These are phyloP conservation scores for Punctoribates punctum DNA, from an alignment of 2,888 invertebrate genomes.

Conservation along the genomic window DNA sequence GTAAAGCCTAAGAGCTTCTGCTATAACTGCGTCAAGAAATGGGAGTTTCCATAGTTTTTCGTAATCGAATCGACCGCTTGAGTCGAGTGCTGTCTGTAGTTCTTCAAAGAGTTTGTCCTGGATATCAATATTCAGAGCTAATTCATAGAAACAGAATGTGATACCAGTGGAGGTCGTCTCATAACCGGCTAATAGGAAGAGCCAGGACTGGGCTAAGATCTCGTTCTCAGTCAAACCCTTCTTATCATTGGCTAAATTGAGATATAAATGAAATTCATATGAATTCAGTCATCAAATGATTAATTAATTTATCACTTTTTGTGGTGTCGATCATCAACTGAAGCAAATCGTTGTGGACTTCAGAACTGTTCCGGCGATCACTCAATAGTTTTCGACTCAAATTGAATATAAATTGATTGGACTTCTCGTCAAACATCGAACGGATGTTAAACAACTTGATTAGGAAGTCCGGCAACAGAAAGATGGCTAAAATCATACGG, in stretches of 20 bases:
- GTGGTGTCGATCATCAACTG: not conserved
- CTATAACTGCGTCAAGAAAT: slow-evolving; percentile 44
- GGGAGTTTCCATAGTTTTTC: not conserved
- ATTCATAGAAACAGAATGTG: slow-evolving; percentile 59
- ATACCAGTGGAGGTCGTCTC: slow-evolving; percentile 64
- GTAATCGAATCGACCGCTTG: not conserved
- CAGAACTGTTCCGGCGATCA: not conserved
- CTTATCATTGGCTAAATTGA: not conserved
- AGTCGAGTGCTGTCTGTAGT: not conserved
- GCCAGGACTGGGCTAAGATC: slow-evolving; percentile 57
- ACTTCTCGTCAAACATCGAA: not conserved
- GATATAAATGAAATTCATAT: no score
- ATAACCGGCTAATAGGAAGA: slow-evolving; percentile 64
- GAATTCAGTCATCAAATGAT: no score
- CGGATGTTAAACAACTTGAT: not conserved
- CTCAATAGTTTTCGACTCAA: not conserved
- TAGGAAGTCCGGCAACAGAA: not conserved
- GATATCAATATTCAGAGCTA: slow-evolving; percentile 59
- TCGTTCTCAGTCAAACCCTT: slow-evolving; percentile 26
- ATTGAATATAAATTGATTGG: slow-evolving; percentile 9
- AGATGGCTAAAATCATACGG: not conserved
- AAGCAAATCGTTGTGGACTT: slow-evolving; percentile 20
- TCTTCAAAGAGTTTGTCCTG: slow-evolving; percentile 52
- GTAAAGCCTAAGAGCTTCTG: slow-evolving; percentile 42
- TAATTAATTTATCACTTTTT: not conserved